A percentile compares a stretch with the other conserved stretches of the same genome.
Evolutionary conservation across 2,113 vertebrate genomes (phyloP).

Genomic region (Mustelus asterias): DNA sequence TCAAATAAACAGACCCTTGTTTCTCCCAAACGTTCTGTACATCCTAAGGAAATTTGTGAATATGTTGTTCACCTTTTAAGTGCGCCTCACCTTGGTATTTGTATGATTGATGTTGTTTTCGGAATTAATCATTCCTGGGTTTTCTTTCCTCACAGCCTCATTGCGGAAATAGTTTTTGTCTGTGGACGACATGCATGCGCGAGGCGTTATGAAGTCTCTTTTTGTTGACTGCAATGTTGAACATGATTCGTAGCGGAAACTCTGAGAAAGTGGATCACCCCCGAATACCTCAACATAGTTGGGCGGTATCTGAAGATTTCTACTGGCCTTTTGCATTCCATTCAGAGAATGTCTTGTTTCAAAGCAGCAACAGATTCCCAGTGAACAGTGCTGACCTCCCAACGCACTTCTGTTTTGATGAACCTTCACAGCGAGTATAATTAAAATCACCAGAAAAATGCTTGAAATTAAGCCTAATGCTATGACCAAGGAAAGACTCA

Average conservation of each 20-base stretch:
- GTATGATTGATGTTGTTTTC: neutral
- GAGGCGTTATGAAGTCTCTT: slow-evolving; percentile 82
- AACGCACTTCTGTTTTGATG: slow-evolving; percentile 48
- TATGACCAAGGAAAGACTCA: slow-evolving; percentile 75
- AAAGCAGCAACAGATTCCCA: slow-evolving; percentile 60
- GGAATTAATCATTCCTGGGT: neutral
- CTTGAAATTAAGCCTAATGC: slow-evolving; percentile 72
- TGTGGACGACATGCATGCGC: slow-evolving; percentile 61
- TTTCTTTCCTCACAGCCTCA: neutral
- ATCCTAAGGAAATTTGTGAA: neutral
- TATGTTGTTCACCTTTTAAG: neutral
- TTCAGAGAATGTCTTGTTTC: slow-evolving; percentile 57
- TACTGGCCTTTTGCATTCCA: slow-evolving; percentile 60
- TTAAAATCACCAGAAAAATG: slow-evolving; percentile 66
- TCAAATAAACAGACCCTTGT: neutral
- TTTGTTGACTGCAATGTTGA: slow-evolving; percentile 74
- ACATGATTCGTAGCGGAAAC: slow-evolving; percentile 71
- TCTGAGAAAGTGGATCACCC: slow-evolving; percentile 62
- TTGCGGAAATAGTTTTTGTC: slow-evolving; percentile 38
- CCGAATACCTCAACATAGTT: slow-evolving; percentile 77
- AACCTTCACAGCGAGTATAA: slow-evolving; percentile 62
- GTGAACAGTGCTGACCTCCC: slow-evolving; percentile 42
- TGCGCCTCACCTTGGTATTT: neutral
- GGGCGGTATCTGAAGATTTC: slow-evolving; percentile 63
- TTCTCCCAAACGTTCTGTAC: neutral